These are phyloP conservation scores for Isotomurus palustris DNA, from an alignment of 2,888 invertebrate genomes.

Conservation along the genomic window DNA sequence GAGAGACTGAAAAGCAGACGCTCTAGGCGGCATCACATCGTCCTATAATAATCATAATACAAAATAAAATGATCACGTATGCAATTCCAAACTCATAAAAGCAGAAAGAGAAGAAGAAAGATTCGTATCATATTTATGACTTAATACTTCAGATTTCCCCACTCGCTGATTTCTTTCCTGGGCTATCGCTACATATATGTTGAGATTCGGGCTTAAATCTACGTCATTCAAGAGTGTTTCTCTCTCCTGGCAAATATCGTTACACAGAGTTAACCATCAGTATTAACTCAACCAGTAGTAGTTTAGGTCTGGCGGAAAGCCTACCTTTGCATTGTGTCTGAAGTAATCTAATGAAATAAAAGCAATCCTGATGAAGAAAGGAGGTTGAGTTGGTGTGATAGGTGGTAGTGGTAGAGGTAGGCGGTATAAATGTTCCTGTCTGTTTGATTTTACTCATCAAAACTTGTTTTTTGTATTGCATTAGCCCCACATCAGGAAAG, in stretches of 20 bases:
- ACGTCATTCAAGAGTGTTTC: too few species aligned
- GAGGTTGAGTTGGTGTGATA: too few species aligned
- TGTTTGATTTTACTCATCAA: conserved; percentile 34
- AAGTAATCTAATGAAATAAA: background rate
- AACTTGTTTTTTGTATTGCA: conserved; percentile 33
- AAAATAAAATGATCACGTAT: conserved; percentile 6
- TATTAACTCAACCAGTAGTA: too few species aligned
- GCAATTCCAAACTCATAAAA: conserved; percentile 6
- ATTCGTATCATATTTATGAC: conserved; percentile 42
- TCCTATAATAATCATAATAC: background rate
- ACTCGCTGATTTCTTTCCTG: conserved; percentile 9
- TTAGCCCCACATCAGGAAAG: too few species aligned
- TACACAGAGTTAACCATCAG: too few species aligned
- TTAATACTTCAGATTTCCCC: conserved; percentile 21
- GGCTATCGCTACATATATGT: too few species aligned
- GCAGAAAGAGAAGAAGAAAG: conserved; percentile 22
- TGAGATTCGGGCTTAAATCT: too few species aligned
- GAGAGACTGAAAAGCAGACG: background rate
- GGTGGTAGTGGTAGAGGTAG: too few species aligned
- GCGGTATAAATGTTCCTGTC: conserved; percentile 34
- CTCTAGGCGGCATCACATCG: conserved; percentile 5
- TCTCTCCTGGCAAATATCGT: too few species aligned
- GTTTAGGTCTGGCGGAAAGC: too few species aligned
- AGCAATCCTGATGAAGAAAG: too few species aligned
- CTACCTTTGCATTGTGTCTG: too few species aligned